Base-by-base conservation (phyloP, 37 sponge, comb jelly and placozoan species). In the Lycopodina hypogea region DNA sequence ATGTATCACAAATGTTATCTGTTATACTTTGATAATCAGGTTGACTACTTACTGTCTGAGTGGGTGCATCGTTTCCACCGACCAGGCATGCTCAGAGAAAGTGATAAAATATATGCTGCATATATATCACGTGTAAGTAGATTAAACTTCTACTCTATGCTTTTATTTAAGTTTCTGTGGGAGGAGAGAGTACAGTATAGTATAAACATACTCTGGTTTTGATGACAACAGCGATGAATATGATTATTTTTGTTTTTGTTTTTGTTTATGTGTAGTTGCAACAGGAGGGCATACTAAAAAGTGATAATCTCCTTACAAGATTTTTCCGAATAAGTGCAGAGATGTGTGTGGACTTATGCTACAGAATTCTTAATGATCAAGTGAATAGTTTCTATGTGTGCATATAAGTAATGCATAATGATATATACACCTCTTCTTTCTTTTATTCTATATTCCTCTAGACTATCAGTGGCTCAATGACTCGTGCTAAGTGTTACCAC, bases 271-370 rank as follows among this genome's bases (percentile, higher is more conserved):
- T 26, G 17, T 60, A 96, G 94, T 74, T 96, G 14, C 97, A 96
- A 64, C 97, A 96, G 35, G 92, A 94, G 42, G 97, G 95, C 1
- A 96, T 96, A n/a, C 86, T 96, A 29, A 94, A 89, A 76, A 83
- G 82, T 61, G 99, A 96, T 70, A 96, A 99, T 41, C 88, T 93
- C 62, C 87, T 99, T 36, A 86, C 89, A 8, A 56, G 97, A 7
- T 96, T 96, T 83, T 94, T 96, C 81, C 74, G 97, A 15, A 94
- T 96, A 83, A 91, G 92, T 86, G 83, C 88, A 0, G 97, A 96
- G 83, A 94, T 96, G 94, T 96, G 97, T 79, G 97, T 96, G 19
- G 97, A 91, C 28, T 88, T 96, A n/a, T 94, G 94, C 80, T 96
- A 96, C 80, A 61, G 95, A 53, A 95, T 88, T 38, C 81, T 95